Conservation (phyloP, 2,797 vertebrate genomes). For the Aselliscus stoliczkanus region DNA sequence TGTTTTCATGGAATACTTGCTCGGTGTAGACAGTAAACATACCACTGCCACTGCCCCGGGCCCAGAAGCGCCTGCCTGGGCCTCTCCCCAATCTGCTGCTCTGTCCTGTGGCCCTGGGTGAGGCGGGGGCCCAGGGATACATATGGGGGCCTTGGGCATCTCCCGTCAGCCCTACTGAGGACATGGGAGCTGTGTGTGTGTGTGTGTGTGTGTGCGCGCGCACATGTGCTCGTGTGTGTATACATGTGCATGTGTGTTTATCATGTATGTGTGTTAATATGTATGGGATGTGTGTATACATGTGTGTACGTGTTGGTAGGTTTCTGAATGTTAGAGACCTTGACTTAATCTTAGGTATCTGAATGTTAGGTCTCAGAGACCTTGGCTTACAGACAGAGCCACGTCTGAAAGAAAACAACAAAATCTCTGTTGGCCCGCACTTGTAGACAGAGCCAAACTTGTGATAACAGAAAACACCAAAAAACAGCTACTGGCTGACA, state of each 20-base stretch:
- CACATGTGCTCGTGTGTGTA: too few species aligned
- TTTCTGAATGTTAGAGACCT: too few species aligned
- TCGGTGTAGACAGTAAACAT: not conserved
- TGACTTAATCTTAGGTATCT: too few species aligned
- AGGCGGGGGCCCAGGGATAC: not conserved
- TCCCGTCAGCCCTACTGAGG: not conserved
- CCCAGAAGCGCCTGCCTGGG: not conserved
- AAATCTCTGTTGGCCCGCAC: too few species aligned
- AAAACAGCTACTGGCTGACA: too few species aligned
- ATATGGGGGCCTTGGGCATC: accelerated
- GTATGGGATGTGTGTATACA: not conserved
- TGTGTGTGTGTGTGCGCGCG: accelerated
- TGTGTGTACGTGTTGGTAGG: not conserved
- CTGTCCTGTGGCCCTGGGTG: accelerated
- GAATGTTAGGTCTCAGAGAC: too few species aligned
- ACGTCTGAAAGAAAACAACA: too few species aligned
- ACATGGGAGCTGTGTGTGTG: not conserved
- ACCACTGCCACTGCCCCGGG: accelerated
- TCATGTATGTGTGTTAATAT: not conserved
- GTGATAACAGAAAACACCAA: too few species aligned
- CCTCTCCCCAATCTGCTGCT: accelerated
- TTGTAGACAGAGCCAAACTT: too few species aligned
- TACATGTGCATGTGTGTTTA: too few species aligned
- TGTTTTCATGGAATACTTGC: not conserved
- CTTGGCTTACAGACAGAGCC: too few species aligned